Conservation (phyloP, 2,113 vertebrate genomes). For the Ctenodactylus gundi region DNA sequence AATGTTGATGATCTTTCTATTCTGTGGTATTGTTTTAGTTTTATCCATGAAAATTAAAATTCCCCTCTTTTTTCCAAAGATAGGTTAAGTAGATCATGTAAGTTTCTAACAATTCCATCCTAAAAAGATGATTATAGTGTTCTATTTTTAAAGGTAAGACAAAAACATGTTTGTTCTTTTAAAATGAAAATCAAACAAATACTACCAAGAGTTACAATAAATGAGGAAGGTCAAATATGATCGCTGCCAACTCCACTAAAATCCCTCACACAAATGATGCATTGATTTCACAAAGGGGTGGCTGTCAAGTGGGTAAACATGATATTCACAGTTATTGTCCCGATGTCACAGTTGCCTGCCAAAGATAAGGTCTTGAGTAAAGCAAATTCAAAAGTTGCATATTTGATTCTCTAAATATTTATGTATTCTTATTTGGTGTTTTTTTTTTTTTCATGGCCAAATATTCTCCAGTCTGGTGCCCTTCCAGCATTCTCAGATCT, state of each 20-base stretch:
- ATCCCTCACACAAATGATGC: neutral
- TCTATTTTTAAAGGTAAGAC: neutral
- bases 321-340: neutral
- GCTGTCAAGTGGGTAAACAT: neutral
- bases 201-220: neutral
- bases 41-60: neutral
- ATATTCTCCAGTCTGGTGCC: constrained; percentile 41
- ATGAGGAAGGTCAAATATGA: constrained; percentile 24
- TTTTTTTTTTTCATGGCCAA: neutral
- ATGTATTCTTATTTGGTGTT: constrained; percentile 4
- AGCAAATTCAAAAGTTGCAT: neutral
- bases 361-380: neutral
- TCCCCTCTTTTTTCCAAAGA: neutral
- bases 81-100: neutral
- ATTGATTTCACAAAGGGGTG: constrained; percentile 28
- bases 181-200: neutral
- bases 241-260: constrained; percentile 14
- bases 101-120: neutral
- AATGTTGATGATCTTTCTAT: neutral
- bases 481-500: constrained; percentile 54
- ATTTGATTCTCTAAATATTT: constrained; percentile 30
- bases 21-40: neutral
- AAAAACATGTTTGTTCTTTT: neutral
- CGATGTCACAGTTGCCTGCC: neutral
- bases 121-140: neutral